phyloP scores from a whole-genome alignment of 2,113 vertebrate species.

The Brachypteracias leptosomus region DNA sequence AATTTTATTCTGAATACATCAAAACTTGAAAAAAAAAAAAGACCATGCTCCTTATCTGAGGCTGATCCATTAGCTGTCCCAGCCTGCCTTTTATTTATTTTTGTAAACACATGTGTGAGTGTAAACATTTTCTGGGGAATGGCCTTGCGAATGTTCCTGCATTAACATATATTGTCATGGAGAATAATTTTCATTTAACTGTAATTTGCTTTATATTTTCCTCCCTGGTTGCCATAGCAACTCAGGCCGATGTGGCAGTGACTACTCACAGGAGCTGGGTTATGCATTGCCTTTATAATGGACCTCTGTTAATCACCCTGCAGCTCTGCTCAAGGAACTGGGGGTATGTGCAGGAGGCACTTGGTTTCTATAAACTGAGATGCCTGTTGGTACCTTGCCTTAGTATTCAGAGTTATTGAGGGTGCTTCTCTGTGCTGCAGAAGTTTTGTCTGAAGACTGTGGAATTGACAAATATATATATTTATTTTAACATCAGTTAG shows the following conservation, averaged over 20 bases:
- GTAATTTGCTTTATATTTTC: constrained; percentile 72
- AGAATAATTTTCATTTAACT: constrained; percentile 75
- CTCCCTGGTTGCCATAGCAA: constrained; percentile 70
- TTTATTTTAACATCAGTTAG: background rate
- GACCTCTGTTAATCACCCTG: constrained; percentile 49
- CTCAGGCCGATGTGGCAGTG: constrained; percentile 41
- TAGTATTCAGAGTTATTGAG: background rate
- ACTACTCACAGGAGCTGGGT: constrained; percentile 59
- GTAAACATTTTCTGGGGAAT: constrained; percentile 37
- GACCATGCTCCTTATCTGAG: background rate
- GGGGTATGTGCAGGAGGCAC: background rate
- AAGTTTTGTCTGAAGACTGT: background rate
- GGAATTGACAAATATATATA: background rate
- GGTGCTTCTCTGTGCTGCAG: background rate
- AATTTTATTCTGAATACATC: background rate
- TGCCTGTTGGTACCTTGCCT: background rate
- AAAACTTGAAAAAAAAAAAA: background rate
- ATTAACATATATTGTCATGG: constrained; percentile 71
- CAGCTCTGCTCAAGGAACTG: background rate
- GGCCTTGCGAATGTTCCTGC: constrained; percentile 38
- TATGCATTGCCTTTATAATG: constrained; percentile 47
- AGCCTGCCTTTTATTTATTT: constrained; percentile 36
- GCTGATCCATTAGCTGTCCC: constrained; percentile 14
- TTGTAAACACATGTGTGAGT: constrained; percentile 20
- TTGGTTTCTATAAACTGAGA: background rate